Evolutionary conservation across 2,113 vertebrate species (phyloP), one percentile per base, ranked within the genome.

Genomic region (Scolopax mira): DNA sequence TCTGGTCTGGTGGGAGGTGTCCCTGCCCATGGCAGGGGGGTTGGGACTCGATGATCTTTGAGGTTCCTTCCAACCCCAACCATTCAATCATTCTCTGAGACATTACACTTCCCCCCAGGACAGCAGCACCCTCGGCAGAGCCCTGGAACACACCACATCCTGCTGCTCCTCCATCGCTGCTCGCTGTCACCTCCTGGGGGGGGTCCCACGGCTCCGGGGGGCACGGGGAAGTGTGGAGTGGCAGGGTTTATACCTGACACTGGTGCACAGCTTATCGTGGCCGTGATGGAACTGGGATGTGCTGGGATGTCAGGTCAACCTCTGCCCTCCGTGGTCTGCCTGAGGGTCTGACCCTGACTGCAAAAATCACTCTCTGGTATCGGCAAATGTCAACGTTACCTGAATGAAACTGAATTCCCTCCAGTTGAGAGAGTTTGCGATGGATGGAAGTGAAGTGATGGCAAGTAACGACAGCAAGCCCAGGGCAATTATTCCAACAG

Each of bases 341-440:
- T 17, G 60, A 89, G 60, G 33, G 42, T 42, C 86, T 88, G 69
- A n/a, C 33, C 74, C 88, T 24, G 44, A 58, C 51, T 54, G 71
- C 52, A 78, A 28, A 28, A 72, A 69, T 66, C 39, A 11, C 70
- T 37, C 58, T 66, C 55, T 84, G 75, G 51, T 77, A 83, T 51
- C 3, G 6, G 74, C 69, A 90, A 84, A 79, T 9, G 48, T 41
- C 27, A 22, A 42, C 85, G 79, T 98, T 97, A 99, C 99, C 98
- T 99, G 99, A 81, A 99, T 72, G 74, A 99, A 99, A 97, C 96
- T 99, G 98, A 99, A 99, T 98, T 99, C 99, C 90, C 98, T 98
- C 99, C 99, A 99, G 98, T 98, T 99, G 95, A 99, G 98, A 13
- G 98, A 97, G 94, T 98, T 98, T 49, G 98, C 98, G 79, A 99